Evolutionary conservation across 2,888 invertebrate species (phyloP), one percentile per base, ranked within the genome.

Genomic region (Thecophora atra): DNA sequence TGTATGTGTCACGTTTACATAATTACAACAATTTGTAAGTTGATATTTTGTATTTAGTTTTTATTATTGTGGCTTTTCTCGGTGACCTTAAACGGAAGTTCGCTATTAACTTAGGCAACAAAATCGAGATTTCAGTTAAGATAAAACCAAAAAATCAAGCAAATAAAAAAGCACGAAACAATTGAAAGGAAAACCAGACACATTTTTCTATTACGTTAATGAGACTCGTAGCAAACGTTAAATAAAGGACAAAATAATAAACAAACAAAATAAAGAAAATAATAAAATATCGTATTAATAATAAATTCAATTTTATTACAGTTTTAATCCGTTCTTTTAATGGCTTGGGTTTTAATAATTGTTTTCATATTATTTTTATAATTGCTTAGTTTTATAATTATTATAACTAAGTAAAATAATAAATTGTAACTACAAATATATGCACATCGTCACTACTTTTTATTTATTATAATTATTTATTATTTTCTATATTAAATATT

Each of bases 61-160:
- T 78, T 77, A 73, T 77, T 75, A 78, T 72, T 72, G 74, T 42
- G 19, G 72, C 30, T 28, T 28, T 47, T 47, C 28, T 69, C 44
- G 47, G 78, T 81, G 79, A 80, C 79, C 79, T 81, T 79, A 77
- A 78, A 79, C 84, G 83, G 83, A 83, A 83, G 80, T 80, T 78
- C 75, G 84, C 84, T 83, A 83, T 83, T 83, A 84, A 83, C 81
- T 84, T 83, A 82, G 81, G 83, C 80, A 82, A 84, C 78, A 81
- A 81, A 37, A 83, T 81, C 81, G 79, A 81, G 83, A 83, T 82
- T 69, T 72, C 68, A 60, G 69, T 42, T 47, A 44, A 52, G 75
- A 77, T 76, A 76, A 76, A 58, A 58, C 58, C 63, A 26, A 65
- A 72, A 70, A 70, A 68, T 63, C 52, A 66, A 60, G 52, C 63